Evolutionary conservation across 1,140 invertebrate species (phyloP).

Genomic region (Oryctes rhinoceros): DNA sequence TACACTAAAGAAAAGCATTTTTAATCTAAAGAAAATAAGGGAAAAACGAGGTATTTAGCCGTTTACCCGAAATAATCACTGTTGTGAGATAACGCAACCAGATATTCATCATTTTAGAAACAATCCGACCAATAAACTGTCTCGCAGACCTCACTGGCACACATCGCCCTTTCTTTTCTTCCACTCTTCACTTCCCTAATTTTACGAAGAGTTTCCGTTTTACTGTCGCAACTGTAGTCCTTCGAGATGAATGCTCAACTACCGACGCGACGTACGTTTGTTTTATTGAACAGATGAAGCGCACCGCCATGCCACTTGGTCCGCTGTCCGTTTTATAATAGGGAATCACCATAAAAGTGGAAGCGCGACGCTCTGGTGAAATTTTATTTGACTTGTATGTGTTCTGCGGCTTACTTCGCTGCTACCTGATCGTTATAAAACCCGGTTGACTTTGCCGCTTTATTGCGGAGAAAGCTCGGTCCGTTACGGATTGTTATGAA

Average conservation of each 20-base stretch:
- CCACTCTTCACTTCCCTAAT: background rate
- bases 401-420: conserved; percentile 12
- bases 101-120: too few species aligned
- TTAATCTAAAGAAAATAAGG: too few species aligned
- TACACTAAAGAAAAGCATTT: too few species aligned
- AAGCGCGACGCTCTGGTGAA: conserved; percentile 20
- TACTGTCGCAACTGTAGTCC: background rate
- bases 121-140: background rate
- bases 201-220: background rate
- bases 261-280: background rate
- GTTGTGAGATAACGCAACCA: too few species aligned
- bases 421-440: conserved; percentile 29
- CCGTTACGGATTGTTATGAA: conserved; percentile 1
- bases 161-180: background rate
- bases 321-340: conserved; percentile 20
- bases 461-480: conserved; percentile 17
- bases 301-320: background rate
- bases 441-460: background rate
- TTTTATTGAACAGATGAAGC: conserved; percentile 15
- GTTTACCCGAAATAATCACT: too few species aligned
- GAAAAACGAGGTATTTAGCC: too few species aligned
- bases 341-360: conserved; percentile 11
- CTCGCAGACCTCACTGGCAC: background rate
- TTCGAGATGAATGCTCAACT: background rate
- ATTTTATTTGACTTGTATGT: conserved; percentile 20